These are phyloP conservation scores for Solea solea DNA, from an alignment of 2,113 vertebrate genomes.

Conservation along the genomic window DNA sequence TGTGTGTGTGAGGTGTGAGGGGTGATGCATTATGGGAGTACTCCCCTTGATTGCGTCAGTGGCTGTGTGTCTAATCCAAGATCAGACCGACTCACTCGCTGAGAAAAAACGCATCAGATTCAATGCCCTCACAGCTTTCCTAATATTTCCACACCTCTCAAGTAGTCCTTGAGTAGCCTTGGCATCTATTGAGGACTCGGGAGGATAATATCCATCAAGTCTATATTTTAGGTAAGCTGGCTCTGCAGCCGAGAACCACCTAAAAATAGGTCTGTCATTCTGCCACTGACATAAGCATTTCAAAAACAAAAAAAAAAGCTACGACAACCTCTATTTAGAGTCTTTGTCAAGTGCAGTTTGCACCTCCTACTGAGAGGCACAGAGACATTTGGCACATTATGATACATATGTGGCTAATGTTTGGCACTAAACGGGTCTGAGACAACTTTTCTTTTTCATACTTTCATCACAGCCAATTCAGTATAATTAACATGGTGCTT, in stretches of 20 bases:
- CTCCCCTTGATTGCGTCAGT: constrained; percentile 65
- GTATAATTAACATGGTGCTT: no score
- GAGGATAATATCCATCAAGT: constrained; percentile 46
- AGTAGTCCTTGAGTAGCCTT: constrained; percentile 63
- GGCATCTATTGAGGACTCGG: constrained; percentile 26
- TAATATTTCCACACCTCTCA: constrained; percentile 58
- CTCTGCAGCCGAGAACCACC: constrained; percentile 19
- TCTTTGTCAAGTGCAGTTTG: not conserved
- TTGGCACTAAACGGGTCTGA: no score
- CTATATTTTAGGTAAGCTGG: constrained; percentile 11
- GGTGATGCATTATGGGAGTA: constrained; percentile 63
- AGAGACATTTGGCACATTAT: no score
- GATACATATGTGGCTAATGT: no score
- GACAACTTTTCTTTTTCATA: no score
- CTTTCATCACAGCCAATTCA: no score
- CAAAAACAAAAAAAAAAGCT: not conserved
- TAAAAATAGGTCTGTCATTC: constrained; percentile 34
- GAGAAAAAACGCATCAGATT: constrained; percentile 46
- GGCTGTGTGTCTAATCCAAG: constrained; percentile 57
- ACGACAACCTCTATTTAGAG: not conserved
- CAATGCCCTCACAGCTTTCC: constrained; percentile 32
- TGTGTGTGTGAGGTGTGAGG: constrained; percentile 53
- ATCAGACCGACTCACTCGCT: constrained; percentile 43
- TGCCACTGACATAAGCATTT: not conserved
- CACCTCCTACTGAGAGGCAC: not conserved